A percentile compares a stretch with the other conserved stretches of the same genome.
phyloP scores from a whole-genome alignment of 1,140 invertebrate species.

The Delia radicum region DNA sequence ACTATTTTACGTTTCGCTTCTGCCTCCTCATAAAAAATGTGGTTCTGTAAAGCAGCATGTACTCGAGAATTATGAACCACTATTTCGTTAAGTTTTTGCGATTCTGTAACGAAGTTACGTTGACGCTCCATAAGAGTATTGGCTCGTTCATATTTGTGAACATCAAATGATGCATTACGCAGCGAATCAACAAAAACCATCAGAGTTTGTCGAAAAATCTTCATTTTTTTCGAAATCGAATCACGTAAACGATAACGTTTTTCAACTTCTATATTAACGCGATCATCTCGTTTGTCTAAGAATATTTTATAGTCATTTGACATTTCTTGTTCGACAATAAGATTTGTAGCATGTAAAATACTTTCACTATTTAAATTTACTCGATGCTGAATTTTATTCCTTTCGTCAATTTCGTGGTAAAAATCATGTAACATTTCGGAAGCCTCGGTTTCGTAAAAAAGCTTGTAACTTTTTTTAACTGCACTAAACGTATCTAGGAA shows the following conservation, averaged over 20 bases:
- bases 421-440: conserved; percentile 43
- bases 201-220: conserved; percentile 37
- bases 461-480: conserved; percentile 33
- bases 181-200: conserved; percentile 41
- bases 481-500: conserved; percentile 35
- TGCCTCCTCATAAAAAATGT: conserved; percentile 37
- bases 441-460: conserved; percentile 40
- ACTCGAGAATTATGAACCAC: conserved; percentile 33
- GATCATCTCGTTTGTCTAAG: conserved; percentile 43
- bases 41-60: conserved; percentile 33
- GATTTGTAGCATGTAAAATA: conserved; percentile 44
- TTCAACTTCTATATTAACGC: conserved; percentile 44
- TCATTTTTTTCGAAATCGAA: conserved; percentile 39
- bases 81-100: conserved; percentile 36
- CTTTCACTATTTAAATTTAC: conserved; percentile 43
- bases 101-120: conserved; percentile 39
- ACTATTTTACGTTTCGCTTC: conserved; percentile 40
- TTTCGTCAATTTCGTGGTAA: conserved; percentile 39
- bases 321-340: conserved; percentile 36
- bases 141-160: conserved; percentile 45
- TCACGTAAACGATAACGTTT: conserved; percentile 42
- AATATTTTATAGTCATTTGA: conserved; percentile 42
- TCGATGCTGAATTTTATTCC: conserved; percentile 38
- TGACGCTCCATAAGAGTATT: conserved; percentile 42
- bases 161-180: conserved; percentile 41